Evolutionary conservation across 2,113 vertebrate genomes (phyloP), one percentile per base, ranked within the genome.

Genomic region (Noturus placidus): DNA sequence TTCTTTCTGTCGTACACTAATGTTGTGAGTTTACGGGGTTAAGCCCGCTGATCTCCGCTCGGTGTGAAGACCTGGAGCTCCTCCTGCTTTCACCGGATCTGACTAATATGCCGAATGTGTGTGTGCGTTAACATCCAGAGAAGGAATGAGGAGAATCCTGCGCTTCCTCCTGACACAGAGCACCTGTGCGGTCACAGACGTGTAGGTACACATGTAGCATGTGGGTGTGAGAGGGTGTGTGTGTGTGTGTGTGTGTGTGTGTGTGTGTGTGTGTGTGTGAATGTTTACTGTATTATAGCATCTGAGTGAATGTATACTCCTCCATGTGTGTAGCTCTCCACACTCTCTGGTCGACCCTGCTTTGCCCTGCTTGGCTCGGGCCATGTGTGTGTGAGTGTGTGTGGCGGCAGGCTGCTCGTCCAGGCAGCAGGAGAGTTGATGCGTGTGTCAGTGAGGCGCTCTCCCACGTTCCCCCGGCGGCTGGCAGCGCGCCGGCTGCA

Each of bases 401-500:
- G 92, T 91, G 93, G 93, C 93, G 77, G 70, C 54, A 8, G 86
- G 79, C 76, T 78, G 93, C 92, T 92, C 92, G 91, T 94, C 93
- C 92, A 93, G 92, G 87, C 80, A 87, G 88, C 79, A 91, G 95
- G 91, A 92, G 95, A 94, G 95, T 94, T 90, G 95, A 94, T 94
- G 96, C 96, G 97, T 97, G 97, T 97, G 97, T 95, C 96, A 94
- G 95, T 95, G 92, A 95, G 95, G 92, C 93, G 94, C 95, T 96
- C 96, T 95, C 95, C 93, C 93, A 94, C 95, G 95, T 95, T 96
- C 96, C 93, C 95, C 90, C 76, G 94, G 95, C 93, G 96, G 95
- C 97, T 99, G 97, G 97, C 97, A 95, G 96, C 95, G 95, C 94
- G 97, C 97, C 96, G 96, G 96, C 95, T 94, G 95, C 91, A 92